Percentiles rank a stretch among this genome's conserved stretches.
These are phyloP conservation scores for Lates calcarifer DNA, from an alignment of 2,113 vertebrate genomes.

Conservation along the genomic window DNA sequence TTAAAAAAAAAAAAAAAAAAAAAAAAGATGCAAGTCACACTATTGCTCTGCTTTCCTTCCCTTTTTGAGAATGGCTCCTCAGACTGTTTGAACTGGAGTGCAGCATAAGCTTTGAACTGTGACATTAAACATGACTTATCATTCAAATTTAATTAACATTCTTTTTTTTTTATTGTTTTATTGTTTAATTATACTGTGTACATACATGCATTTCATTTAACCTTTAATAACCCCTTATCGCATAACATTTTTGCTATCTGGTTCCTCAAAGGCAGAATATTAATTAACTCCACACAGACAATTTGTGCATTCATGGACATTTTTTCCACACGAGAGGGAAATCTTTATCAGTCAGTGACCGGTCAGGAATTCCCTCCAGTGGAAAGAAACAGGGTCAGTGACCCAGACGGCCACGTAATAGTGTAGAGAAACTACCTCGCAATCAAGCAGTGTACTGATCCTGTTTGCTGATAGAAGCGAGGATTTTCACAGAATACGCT, in stretches of 20 bases:
- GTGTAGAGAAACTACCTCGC: conserved; percentile 7
- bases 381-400: conserved; percentile 37
- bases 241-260: neutral
- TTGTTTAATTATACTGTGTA: neutral
- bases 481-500: conserved; percentile 8
- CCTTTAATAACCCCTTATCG: neutral
- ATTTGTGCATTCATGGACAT: neutral
- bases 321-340: neutral
- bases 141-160: neutral
- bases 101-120: neutral
- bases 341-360: conserved; percentile 1
- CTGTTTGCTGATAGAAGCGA: conserved; percentile 22
- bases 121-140: neutral
- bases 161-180: neutral
- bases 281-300: neutral
- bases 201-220: neutral
- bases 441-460: conserved; percentile 15
- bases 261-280: neutral
- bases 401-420: conserved; percentile 7
- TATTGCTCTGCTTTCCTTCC: neutral
- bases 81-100: neutral
- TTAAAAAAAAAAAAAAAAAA: neutral
- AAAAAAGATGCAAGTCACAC: neutral
- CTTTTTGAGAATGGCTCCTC: neutral
- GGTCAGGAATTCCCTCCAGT: neutral